phyloP scores from a whole-genome alignment of 2,113 vertebrate genomes.

The Cyanistes caeruleus region DNA sequence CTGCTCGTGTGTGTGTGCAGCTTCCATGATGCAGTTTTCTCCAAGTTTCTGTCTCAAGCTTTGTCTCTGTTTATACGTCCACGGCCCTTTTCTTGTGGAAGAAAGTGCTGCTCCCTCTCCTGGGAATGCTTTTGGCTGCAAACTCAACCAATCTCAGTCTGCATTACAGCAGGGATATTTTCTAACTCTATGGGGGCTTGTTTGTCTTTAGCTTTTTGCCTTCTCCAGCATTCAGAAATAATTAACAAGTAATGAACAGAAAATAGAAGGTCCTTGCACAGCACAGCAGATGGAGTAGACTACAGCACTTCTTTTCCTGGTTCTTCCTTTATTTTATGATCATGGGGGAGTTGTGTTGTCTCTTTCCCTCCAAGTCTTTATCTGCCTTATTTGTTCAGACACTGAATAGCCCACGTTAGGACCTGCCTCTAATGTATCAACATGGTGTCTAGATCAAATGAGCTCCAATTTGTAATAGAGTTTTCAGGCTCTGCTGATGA shows the following conservation, averaged over 20 bases:
- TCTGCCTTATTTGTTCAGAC: background rate
- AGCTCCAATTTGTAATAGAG: background rate
- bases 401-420: background rate
- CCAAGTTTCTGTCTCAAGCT: background rate
- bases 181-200: background rate
- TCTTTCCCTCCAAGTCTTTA: background rate
- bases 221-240: conserved; percentile 29
- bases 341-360: background rate
- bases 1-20: rapidly evolving
- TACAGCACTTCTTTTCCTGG: background rate
- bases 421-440: background rate
- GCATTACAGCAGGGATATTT: conserved; percentile 6
- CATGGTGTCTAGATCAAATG: background rate
- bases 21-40: background rate
- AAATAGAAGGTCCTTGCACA: conserved; percentile 32
- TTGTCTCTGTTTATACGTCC: background rate
- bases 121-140: conserved; percentile 30
- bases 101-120: background rate
- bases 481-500: background rate
- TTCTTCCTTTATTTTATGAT: conserved; percentile 18
- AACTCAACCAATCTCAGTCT: background rate
- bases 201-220: conserved; percentile 30
- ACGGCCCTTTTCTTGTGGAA: background rate
- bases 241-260: conserved; percentile 43
- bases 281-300: background rate